A percentile compares a stretch with the other conserved stretches of the same genome.
Conservation (phyloP, 2,113 vertebrate genomes). For the Tyto alba region DNA sequence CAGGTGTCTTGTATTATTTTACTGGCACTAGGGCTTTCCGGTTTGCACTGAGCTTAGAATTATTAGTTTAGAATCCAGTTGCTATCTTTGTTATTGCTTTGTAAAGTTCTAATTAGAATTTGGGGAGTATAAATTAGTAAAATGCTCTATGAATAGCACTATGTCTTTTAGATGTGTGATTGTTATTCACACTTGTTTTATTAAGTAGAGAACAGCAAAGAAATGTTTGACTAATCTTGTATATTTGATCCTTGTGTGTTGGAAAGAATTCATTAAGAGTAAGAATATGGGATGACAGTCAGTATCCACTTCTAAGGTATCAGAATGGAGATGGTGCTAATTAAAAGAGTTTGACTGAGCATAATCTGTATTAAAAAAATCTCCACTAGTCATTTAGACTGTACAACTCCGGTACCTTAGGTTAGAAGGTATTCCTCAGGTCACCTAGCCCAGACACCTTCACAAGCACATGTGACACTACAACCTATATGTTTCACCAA, state of each 20-base stretch:
- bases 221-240: constrained; percentile 35
- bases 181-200: constrained; percentile 39
- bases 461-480: rapidly evolving
- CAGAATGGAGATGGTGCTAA: not conserved
- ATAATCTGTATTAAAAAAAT: not conserved
- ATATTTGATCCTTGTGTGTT: not conserved
- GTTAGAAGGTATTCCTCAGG: not conserved
- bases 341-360: not conserved
- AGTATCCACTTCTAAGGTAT: not conserved
- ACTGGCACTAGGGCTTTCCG: constrained; percentile 48
- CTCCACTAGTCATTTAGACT: not conserved
- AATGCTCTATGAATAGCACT: constrained; percentile 37
- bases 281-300: not conserved
- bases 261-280: constrained; percentile 28
- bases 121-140: constrained; percentile 56
- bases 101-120: constrained; percentile 70
- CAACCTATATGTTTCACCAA: not conserved
- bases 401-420: not conserved
- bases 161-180: constrained; percentile 1
- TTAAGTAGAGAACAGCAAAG: constrained; percentile 44
- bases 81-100: constrained; percentile 63
- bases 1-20: constrained; percentile 61
- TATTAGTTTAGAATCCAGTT: constrained; percentile 67
- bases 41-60: constrained; percentile 57
- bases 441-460: not conserved